Evolutionary conservation across 2,113 vertebrate species (phyloP), one percentile per base, ranked within the genome.

Genomic region (Vimba vimba): DNA sequence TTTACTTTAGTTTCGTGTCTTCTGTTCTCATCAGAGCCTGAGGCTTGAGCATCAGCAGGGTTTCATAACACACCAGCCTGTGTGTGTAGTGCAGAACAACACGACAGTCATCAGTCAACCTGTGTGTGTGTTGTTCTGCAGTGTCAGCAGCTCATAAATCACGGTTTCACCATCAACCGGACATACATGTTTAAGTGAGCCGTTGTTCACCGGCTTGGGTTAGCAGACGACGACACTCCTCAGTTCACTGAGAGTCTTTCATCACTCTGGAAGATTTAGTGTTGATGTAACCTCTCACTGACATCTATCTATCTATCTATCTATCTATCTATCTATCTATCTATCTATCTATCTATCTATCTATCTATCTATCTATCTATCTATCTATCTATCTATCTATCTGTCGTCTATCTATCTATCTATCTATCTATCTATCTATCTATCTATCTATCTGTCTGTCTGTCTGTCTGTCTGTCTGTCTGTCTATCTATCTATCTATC

Each of bases 151-250:
- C 11, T 60, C 30, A 9, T 60, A 79, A 59, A 59, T 79, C 55
- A 43, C 33, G 0, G 36, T 62, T 79, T 79, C 57, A 62, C 57
- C 77, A n/a, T 79, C 36, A 60, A 62, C 55, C 27, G 33, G 57
- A 79, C 25, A 77, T 55, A 60, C 55, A n/a, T 62, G 57, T n/a
- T 36, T 62, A 60, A 79, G 76, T 36, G 76, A n/a, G 77, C 33
- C 7, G 60, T 62, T 79, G 55, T 79, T 60, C 68, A 71, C 19
- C 39, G 23, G 68, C 68, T 71, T 21, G 43, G 36, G 43, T 12
- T 9, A 59, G 60, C 55, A 79, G 77, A n/a, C 30, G 77, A n/a
- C 30, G 52, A 11, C 33, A 79, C 33, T 60, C 55, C 33, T 60
- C 33, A 30, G 77, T 17, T 60, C 4, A 57, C 77, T 15, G 3